A percentile compares a stretch with the other conserved stretches of the same genome.
These are phyloP conservation scores for cattle (Bos taurus) DNA, from an alignment of 2,113 vertebrate species.

Conservation along the genomic window ARS-UCD2.0 NC_037331.1:39619501-39620000, in stretches of 20 bases:
- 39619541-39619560: neutral
- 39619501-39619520: neutral
- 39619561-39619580: neutral
- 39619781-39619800: neutral
- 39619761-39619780: neutral
- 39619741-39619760: neutral
- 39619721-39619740: neutral
- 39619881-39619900: neutral
- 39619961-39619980: neutral
- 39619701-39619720: neutral
- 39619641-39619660: neutral
- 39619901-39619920: neutral
- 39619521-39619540: neutral
- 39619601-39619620: neutral
- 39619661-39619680: neutral
- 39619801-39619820: neutral
- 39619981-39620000: neutral
- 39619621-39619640: neutral
- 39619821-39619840: neutral
- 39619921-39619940: neutral
- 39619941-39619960: neutral
- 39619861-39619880: no score
- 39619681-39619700: neutral
- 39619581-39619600: neutral
- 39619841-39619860: neutral